A percentile compares a stretch with the other conserved stretches of the same genome.
These are phyloP conservation scores for Rotaria macrura DNA, from an alignment of 2,888 invertebrate genomes.

Conservation along the genomic window DNA sequence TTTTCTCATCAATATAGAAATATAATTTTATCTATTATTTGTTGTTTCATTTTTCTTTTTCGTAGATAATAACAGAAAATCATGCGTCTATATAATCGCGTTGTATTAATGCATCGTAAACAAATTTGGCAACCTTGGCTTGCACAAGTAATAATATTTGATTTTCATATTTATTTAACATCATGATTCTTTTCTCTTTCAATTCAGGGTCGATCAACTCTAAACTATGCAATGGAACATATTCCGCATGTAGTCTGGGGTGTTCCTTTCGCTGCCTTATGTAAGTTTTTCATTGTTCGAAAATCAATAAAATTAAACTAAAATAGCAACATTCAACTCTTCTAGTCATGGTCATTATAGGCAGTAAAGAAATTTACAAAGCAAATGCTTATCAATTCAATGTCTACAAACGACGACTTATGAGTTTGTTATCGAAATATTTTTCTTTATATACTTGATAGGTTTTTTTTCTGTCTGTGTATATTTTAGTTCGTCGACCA, in stretches of 20 bases:
- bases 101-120: background rate
- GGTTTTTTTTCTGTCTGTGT: background rate
- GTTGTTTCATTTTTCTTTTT: background rate
- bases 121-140: background rate
- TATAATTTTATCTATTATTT: background rate
- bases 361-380: background rate
- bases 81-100: background rate
- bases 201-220: background rate
- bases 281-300: background rate
- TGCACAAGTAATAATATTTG: background rate
- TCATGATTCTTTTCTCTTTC: background rate
- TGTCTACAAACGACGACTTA: conserved; percentile 11
- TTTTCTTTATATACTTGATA: background rate
- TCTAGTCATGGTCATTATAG: background rate
- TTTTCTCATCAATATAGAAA: background rate
- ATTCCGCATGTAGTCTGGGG: background rate
- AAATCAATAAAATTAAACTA: background rate
- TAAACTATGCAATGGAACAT: background rate
- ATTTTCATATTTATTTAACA: background rate
- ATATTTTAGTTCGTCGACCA: conserved; percentile 9
- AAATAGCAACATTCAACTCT: background rate
- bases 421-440: background rate
- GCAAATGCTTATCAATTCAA: conserved; percentile 13
- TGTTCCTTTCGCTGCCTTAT: background rate
- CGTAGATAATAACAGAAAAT: background rate